These are phyloP conservation scores for Gymnosoma rotundatum DNA, from an alignment of 2,888 invertebrate genomes.

Conservation along the genomic window DNA sequence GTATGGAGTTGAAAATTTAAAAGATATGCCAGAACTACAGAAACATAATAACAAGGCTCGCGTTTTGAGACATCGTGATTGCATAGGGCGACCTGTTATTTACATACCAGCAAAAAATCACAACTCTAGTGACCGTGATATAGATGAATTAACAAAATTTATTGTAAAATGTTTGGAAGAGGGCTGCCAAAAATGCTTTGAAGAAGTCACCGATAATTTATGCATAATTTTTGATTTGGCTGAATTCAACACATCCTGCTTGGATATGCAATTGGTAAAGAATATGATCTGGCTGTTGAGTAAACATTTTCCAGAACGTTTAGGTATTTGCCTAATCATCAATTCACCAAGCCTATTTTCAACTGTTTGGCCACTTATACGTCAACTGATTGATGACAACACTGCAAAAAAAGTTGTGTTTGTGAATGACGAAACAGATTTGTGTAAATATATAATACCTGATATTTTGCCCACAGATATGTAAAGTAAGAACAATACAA, in stretches of 20 bases:
- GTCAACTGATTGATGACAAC: conserved; percentile 90
- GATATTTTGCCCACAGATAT: conserved; percentile 89
- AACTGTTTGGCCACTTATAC: conserved; percentile 90
- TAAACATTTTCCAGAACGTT: conserved; percentile 89
- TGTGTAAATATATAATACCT: conserved; percentile 89
- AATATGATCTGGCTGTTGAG: conserved; percentile 90
- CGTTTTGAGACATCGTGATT: conserved; percentile 88
- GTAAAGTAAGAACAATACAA: conserved; percentile 77
- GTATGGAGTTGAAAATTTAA: conserved; percentile 86
- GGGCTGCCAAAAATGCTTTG: conserved; percentile 89
- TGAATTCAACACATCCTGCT: conserved; percentile 88
- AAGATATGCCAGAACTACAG: conserved; percentile 82
- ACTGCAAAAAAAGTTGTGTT: conserved; percentile 90
- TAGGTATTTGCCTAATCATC: conserved; percentile 89
- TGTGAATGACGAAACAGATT: conserved; percentile 87
- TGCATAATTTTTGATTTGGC: conserved; percentile 91
- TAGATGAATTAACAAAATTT: conserved; percentile 90
- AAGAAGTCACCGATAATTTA: conserved; percentile 90
- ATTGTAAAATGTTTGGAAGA: conserved; percentile 90
- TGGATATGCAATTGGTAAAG: conserved; percentile 91
- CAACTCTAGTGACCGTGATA: conserved; percentile 86
- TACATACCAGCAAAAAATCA: conserved; percentile 91
- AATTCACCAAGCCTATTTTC: conserved; percentile 89
- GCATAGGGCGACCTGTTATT: conserved; percentile 88
- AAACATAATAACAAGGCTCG: conserved; percentile 87